Conservation (phyloP, 2,113 vertebrate genomes). For the Anhinga anhinga region DNA sequence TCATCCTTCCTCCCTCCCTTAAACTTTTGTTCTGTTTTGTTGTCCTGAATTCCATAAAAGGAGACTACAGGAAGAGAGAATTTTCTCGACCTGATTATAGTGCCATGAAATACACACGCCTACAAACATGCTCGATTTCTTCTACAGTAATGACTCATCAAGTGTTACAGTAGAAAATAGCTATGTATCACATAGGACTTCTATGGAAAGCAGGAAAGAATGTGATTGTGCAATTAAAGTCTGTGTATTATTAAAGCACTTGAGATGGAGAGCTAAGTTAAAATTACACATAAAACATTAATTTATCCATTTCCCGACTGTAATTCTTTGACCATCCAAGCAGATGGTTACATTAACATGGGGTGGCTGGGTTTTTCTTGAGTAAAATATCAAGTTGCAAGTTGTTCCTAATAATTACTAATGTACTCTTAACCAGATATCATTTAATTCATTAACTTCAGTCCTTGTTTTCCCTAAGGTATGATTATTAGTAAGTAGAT, state of each 20-base stretch:
- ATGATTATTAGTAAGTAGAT: background rate
- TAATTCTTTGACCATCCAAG: background rate
- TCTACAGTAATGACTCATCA: slow-evolving; percentile 40
- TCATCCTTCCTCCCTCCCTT: background rate
- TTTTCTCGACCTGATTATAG: background rate
- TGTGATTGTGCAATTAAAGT: background rate
- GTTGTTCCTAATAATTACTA: background rate
- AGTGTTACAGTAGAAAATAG: slow-evolving; percentile 27
- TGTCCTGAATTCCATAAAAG: slow-evolving; percentile 39
- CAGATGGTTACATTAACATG: background rate
- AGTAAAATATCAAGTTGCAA: background rate
- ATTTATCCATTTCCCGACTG: background rate
- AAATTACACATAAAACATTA: background rate
- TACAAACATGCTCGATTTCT: background rate
- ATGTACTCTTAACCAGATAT: background rate
- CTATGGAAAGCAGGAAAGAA: slow-evolving; percentile 21
- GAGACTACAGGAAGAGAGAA: slow-evolving; percentile 10
- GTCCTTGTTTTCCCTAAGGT: background rate
- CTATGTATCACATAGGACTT: background rate
- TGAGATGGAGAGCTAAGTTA: background rate
- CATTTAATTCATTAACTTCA: background rate
- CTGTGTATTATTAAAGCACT: background rate
- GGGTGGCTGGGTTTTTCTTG: background rate
- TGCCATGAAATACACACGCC: background rate
- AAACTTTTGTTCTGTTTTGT: background rate